Conservation (phyloP, 2,888 invertebrate genomes). For the Drosophila paranaensis region DNA sequence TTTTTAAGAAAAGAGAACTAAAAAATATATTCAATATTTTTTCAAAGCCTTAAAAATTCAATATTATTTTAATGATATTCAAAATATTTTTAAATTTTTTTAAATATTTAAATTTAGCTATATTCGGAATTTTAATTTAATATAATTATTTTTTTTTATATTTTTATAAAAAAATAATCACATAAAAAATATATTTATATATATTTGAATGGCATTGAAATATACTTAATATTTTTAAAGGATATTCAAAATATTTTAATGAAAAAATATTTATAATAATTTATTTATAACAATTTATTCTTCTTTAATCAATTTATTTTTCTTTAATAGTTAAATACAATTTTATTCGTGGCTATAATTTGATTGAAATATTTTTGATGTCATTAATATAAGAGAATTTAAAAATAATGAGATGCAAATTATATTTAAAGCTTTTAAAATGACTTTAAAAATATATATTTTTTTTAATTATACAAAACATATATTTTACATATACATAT, state of each 20-base stretch:
- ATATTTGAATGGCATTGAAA: neutral
- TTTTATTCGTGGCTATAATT: neutral
- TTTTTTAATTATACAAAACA: too few relatives aligned
- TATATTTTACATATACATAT: too few relatives aligned
- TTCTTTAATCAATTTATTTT: too few relatives aligned
- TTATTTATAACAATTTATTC: too few relatives aligned
- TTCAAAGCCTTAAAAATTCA: too few relatives aligned
- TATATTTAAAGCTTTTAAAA: too few relatives aligned
- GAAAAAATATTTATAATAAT: neutral
- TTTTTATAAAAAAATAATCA: too few relatives aligned
- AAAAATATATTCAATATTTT: neutral
- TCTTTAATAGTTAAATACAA: too few relatives aligned
- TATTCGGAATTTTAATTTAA: neutral
- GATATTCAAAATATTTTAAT: neutral
- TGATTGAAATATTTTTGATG: neutral
- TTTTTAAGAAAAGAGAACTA: too few relatives aligned
- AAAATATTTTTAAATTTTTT: neutral
- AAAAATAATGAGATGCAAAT: neutral
- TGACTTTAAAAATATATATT: too few relatives aligned
- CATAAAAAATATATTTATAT: neutral
- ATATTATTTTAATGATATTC: neutral
- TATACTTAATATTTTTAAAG: neutral
- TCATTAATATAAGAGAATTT: neutral
- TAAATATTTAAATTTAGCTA: neutral
- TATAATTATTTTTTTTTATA: neutral